Evolutionary conservation across 2,113 vertebrate species (phyloP).

Genomic region (Zootoca vivipara): DNA sequence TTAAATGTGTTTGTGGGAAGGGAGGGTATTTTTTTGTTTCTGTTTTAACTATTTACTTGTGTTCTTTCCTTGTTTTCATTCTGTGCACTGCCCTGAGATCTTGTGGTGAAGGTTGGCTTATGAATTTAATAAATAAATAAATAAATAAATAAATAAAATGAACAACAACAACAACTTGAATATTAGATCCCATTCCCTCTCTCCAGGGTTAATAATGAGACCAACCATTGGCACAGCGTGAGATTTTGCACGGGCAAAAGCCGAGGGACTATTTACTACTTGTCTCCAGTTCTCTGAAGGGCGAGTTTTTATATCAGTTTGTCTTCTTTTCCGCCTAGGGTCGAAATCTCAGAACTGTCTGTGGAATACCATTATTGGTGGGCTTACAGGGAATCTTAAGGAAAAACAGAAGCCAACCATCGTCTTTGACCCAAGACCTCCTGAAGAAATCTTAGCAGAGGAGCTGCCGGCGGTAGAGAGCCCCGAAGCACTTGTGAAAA

Average conservation of each 20-base stretch:
- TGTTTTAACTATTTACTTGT: too few species aligned
- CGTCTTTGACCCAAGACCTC: conserved; percentile 81
- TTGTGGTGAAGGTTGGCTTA: too few species aligned
- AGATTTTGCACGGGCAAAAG: neutral
- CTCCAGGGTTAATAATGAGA: neutral
- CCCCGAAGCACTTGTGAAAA: conserved; percentile 89
- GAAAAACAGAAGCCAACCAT: conserved; percentile 79
- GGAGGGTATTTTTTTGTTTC: too few species aligned
- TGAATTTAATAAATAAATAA: too few species aligned
- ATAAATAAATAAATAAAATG: too few species aligned
- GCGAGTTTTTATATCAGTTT: neutral
- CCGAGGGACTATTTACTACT: neutral
- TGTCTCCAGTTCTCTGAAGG: conserved; percentile 16
- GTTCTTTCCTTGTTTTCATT: too few species aligned
- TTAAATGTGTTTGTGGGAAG: too few species aligned
- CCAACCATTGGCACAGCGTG: neutral
- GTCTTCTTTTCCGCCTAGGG: conserved; percentile 71
- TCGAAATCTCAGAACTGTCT: conserved; percentile 94
- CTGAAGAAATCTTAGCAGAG: conserved; percentile 92
- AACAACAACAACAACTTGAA: neutral
- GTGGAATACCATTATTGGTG: conserved; percentile 88
- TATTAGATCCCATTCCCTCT: neutral
- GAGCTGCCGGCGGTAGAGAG: conserved; percentile 85
- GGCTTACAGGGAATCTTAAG: conserved; percentile 83
- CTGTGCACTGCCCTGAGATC: too few species aligned